These are phyloP conservation scores for Peromyscus eremicus DNA, from an alignment of 2,797 vertebrate genomes.

Conservation along the genomic window DNA sequence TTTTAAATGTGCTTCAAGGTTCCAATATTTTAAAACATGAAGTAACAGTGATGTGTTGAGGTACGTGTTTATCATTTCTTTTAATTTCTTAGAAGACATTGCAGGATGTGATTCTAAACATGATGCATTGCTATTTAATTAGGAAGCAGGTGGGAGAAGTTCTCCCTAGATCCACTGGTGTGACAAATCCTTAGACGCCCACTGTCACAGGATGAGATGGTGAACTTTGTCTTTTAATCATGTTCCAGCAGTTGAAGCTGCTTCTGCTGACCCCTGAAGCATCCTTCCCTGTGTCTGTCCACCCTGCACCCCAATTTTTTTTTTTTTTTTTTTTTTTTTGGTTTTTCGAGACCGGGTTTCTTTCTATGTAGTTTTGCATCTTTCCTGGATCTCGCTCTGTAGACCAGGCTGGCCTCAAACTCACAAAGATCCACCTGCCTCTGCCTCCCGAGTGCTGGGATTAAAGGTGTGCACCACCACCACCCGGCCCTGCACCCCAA, in stretches of 20 bases:
- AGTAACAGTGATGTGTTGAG: background rate
- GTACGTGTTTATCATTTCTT: background rate
- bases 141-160: constrained; percentile 29
- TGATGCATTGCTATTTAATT: constrained; percentile 47
- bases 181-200: background rate
- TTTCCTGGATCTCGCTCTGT: no score
- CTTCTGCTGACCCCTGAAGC: constrained; percentile 28
- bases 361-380: no score
- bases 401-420: no score
- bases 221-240: constrained; percentile 21
- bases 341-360: no score
- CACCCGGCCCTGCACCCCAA: background rate
- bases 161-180: background rate
- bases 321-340: no score
- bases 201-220: background rate
- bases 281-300: constrained; percentile 30
- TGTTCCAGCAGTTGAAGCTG: constrained; percentile 7
- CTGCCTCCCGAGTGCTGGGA: no score
- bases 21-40: background rate
- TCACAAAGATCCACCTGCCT: no score
- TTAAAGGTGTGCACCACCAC: no score
- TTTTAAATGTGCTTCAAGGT: background rate
- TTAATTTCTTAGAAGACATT: constrained; percentile 41
- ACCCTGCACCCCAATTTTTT: constrained; percentile 14
- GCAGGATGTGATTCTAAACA: constrained; percentile 52